Evolutionary conservation across 2,888 invertebrate genomes (phyloP), one percentile per base, ranked within the genome.

Genomic region (Thumatha senex): DNA sequence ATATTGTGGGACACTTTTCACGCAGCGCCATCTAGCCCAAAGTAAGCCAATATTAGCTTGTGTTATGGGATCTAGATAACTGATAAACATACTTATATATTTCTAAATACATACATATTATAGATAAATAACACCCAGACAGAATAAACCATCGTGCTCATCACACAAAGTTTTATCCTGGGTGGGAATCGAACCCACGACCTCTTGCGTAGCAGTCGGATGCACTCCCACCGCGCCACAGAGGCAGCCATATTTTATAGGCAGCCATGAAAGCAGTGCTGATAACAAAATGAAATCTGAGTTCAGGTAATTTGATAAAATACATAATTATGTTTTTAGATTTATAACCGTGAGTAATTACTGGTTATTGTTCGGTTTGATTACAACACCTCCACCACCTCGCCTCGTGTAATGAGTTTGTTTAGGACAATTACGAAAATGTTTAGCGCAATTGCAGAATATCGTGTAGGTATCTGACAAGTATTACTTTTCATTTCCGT

Each of bases 321-420:
- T 11, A 7, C 46, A 54, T 56, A 53, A 24, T 24, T 24, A 24
- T 24, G 5, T 24, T 24, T 67, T 52, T 49, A 52, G 47, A 49
- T 33, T 43, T 54, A 51, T 43, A 44, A 46, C 40, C 43, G 34
- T 30, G 12, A 36, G 43, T 31, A 43, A 43, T 42, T 54, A 47
- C 29, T 35, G 44, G 41, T 41, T 39, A 46, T 49, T 55, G 39
- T 48, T 41, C 24, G 34, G 29, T 10, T 31, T 41, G 34, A 7
- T 49, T 42, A 24, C 18, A 24, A 24, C 18, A n/a, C n/a, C n/a
- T n/a, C n/a, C n/a, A n/a, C n/a, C n/a, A 41, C 33, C 40, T 39
- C 53, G 41, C 50, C 54, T 57, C 47, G 55, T 36, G 34, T 57
- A 60, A 60, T 50, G 50, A 59, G 52, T 18, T 62, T 63, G 58